These are phyloP conservation scores for Sebastes elongatus DNA, from an alignment of 2,797 vertebrate species.

Conservation along the genomic window DNA sequence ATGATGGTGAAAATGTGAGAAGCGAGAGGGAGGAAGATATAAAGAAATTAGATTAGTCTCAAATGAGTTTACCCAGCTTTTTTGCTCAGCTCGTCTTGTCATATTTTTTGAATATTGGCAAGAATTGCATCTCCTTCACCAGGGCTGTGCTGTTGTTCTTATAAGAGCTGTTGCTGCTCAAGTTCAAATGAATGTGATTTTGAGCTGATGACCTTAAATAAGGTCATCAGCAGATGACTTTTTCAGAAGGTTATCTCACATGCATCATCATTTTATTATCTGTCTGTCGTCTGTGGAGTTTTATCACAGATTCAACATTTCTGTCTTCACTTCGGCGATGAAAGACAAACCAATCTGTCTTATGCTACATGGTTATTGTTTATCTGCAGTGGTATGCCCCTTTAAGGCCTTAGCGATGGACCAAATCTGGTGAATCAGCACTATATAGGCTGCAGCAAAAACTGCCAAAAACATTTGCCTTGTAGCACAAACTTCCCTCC, in stretches of 20 bases:
- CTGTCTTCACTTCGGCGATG: background rate
- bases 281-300: background rate
- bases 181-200: background rate
- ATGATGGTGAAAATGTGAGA: constrained; percentile 1
- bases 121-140: background rate
- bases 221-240: background rate
- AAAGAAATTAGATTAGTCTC: background rate
- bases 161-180: background rate
- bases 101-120: background rate
- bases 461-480: background rate
- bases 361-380: background rate
- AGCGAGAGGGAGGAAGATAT: background rate
- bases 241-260: background rate
- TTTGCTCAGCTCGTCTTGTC: background rate
- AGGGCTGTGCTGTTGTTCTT: background rate
- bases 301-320: background rate
- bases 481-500: background rate
- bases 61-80: background rate
- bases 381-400: constrained; percentile 19
- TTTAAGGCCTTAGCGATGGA: constrained; percentile 27
- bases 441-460: constrained; percentile 24
- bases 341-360: background rate
- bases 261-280: background rate
- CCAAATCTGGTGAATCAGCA: constrained; percentile 52
- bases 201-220: constrained; percentile 2